Conservation (phyloP, 2,113 vertebrate genomes). For the Coptodon rendalli region DNA sequence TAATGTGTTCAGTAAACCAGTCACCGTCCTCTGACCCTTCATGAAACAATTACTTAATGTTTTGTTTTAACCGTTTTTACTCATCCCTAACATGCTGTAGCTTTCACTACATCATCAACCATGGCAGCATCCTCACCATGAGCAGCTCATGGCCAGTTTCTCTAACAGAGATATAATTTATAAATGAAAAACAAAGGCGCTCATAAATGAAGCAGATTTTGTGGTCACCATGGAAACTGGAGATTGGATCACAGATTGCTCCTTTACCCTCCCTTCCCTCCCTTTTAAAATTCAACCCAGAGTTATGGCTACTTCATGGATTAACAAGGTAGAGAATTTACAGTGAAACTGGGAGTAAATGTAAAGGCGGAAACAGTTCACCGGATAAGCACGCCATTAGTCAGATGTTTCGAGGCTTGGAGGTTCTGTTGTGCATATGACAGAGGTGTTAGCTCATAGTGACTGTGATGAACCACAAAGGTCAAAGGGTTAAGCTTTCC, state of each 20-base stretch:
- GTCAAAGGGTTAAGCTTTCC: not conserved
- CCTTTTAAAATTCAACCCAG: not conserved
- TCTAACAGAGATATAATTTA: conserved; percentile 20
- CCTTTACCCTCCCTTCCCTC: conserved; percentile 5
- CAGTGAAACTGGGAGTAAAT: not conserved
- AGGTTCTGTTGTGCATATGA: not conserved
- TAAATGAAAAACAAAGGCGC: not conserved
- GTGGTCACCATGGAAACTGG: conserved; percentile 57
- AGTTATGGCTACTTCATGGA: not conserved
- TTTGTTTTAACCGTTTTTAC: not conserved
- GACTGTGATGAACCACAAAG: not conserved
- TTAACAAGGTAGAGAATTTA: not conserved
- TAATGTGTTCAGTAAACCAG: not conserved
- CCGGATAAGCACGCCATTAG: not conserved
- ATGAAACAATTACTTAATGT: not conserved
- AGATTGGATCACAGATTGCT: conserved; percentile 35
- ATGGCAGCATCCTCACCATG: conserved; percentile 5
- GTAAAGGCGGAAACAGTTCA: not conserved
- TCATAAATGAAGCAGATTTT: conserved; percentile 46
- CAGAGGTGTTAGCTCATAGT: not conserved
- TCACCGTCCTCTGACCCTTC: not conserved
- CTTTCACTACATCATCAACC: conserved; percentile 7
- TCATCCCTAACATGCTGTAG: not conserved
- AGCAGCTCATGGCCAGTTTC: conserved; percentile 7
- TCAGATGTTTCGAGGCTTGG: not conserved